Percentiles rank a stretch among this genome's conserved stretches.
phyloP scores from a whole-genome alignment of 2,113 vertebrate genomes.

The Callospermophilus lateralis region DNA sequence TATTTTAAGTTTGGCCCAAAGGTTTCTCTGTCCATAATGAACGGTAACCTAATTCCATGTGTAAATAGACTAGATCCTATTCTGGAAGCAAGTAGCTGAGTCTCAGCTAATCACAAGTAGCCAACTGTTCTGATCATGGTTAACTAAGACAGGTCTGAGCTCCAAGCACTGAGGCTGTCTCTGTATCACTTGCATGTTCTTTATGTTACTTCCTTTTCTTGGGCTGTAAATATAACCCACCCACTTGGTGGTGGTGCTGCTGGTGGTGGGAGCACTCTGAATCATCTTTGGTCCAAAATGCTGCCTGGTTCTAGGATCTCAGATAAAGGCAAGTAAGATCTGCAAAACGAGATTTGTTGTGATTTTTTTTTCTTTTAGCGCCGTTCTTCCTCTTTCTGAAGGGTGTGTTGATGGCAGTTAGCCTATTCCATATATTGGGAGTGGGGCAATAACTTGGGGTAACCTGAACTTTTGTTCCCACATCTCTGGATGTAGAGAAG shows the following conservation, averaged over 20 bases:
- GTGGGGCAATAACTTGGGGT: background rate
- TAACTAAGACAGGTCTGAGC: background rate
- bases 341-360: too few relatives aligned
- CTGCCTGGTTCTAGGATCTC: too few relatives aligned
- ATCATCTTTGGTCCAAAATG: too few relatives aligned
- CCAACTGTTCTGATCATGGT: background rate
- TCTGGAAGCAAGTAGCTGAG: background rate
- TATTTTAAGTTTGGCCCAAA: background rate
- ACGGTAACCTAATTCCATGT: background rate
- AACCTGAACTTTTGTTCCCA: background rate
- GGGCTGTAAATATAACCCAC: too few relatives aligned
- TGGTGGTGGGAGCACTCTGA: too few relatives aligned
- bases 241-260: too few relatives aligned
- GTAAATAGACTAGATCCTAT: too few relatives aligned
- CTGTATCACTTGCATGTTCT: too few relatives aligned
- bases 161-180: too few relatives aligned
- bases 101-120: background rate
- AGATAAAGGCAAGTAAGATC: too few relatives aligned
- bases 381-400: background rate
- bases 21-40: background rate
- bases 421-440: background rate
- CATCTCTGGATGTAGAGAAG: background rate
- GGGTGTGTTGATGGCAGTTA: background rate
- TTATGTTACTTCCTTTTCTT: too few relatives aligned
- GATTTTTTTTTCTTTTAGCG: too few relatives aligned